phyloP scores from a whole-genome alignment of 2,888 invertebrate species.

The Ellobium chinense region DNA sequence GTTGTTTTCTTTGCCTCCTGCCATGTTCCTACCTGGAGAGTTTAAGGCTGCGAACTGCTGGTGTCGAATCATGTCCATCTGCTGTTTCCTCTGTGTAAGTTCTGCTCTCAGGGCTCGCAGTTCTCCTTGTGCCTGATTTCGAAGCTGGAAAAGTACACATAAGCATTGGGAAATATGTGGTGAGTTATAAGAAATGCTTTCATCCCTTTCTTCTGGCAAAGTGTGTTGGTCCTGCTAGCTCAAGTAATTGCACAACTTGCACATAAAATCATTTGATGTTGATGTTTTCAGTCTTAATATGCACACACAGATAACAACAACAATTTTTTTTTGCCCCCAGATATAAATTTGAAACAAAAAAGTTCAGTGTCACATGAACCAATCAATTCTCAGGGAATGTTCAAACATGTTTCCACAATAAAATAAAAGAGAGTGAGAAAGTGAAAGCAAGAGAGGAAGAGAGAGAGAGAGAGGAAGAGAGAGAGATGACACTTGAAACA shows the following conservation, averaged over 20 bases:
- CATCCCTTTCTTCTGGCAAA: background rate
- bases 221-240: background rate
- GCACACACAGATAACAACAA: background rate
- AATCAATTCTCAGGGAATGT: too few species aligned
- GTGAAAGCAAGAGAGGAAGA: too few species aligned
- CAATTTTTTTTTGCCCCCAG: too few species aligned
- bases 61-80: slow-evolving; percentile 79
- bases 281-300: background rate
- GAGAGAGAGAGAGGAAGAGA: too few species aligned
- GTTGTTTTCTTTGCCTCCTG: slow-evolving; percentile 20
- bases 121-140: slow-evolving; percentile 81
- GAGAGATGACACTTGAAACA: too few species aligned
- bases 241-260: too few species aligned
- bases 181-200: background rate
- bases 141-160: slow-evolving; percentile 76
- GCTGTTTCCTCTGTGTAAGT: slow-evolving; percentile 81
- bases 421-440: too few species aligned
- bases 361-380: too few species aligned
- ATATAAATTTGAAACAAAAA: too few species aligned
- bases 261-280: background rate
- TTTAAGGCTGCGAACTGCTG: slow-evolving; percentile 70
- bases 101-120: slow-evolving; percentile 80
- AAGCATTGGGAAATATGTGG: background rate
- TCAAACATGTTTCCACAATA: too few species aligned
- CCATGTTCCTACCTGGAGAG: background rate